Evolutionary conservation across 1,140 invertebrate species (phyloP), one percentile per base, ranked within the genome.

Genomic region (Trissolcus basalis): DNA sequence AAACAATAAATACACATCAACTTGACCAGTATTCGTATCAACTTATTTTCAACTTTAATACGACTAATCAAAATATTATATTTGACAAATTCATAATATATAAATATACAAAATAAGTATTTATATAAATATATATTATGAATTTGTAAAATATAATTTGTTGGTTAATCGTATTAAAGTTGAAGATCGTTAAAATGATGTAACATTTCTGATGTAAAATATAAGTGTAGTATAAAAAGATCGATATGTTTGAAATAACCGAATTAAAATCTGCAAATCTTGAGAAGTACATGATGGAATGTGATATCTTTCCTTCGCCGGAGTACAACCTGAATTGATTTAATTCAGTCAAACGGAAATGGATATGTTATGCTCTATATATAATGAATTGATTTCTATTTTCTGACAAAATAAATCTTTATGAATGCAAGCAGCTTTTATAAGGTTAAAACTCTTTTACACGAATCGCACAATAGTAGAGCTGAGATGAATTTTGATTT

Each of bases 381-480:
- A 77, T 77, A 77, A 72, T 72, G 59, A 77, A 77, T 77, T 72
- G 68, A 69, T 77, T 77, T 72, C 75, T 77, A 77, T 77, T 77
- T 72, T 77, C 69, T 77, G 69, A 72, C 69, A 77, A 72, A 77
- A 77, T 77, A 71, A 77, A 77, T 61, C 75, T 69, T 77, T 68
- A 64, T 58, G 69, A 69, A 72, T 72, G 12, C 58, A 15, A 72
- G 74, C 74, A 49, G 64, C 54, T 77, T 72, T 69, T 69, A 68
- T 77, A 73, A 72, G 44, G 64, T 69, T 77, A 53, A 73, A 77
- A 64, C 64, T 69, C 54, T 73, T 72, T 64, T 59, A 53, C 39
- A 48, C 65, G 69, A 72, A 72, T 73, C 45, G 64, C 53, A 77
- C 74, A 77, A 77, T 77, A 50, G 68, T 4, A 36, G 19, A 19